A percentile compares a stretch with the other conserved stretches of the same genome.
phyloP scores from a whole-genome alignment of 2,888 invertebrate genomes.

The Exephanes ischioxanthus region DNA sequence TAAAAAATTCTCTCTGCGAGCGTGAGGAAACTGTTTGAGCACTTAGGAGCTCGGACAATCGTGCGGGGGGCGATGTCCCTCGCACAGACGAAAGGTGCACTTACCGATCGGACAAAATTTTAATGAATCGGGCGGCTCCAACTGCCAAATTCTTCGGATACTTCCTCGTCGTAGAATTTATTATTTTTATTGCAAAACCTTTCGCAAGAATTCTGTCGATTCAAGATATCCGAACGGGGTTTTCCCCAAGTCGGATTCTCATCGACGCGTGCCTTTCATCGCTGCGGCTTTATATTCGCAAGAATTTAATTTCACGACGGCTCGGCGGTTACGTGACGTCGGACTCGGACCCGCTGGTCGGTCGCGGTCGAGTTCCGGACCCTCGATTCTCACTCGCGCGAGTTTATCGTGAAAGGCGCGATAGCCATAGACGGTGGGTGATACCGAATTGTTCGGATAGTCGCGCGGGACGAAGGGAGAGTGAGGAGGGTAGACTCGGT shows the following conservation, averaged over 20 bases:
- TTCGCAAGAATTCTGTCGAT: conserved; percentile 7
- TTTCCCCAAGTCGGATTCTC: conserved; percentile 10
- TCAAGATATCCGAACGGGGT: neutral
- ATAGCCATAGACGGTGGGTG: neutral
- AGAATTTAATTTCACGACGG: conserved; percentile 76
- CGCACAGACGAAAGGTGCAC: neutral
- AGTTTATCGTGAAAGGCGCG: conserved; percentile 20
- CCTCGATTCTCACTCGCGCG: conserved; percentile 34
- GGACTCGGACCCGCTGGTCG: conserved; percentile 36
- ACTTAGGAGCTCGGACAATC: conserved; percentile 17
- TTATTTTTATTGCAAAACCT: neutral
- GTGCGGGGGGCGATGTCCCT: neutral
- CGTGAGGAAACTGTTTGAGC: conserved; percentile 36
- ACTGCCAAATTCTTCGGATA: neutral
- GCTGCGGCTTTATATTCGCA: conserved; percentile 70
- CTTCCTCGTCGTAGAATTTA: too few relatives aligned
- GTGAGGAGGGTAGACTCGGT: conserved; percentile 9
- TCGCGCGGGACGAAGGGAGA: conserved; percentile 26
- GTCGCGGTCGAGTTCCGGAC: conserved; percentile 60
- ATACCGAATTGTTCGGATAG: conserved; percentile 67
- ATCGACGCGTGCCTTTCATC: conserved; percentile 22
- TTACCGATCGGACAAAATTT: neutral
- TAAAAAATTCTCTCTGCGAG: conserved; percentile 37
- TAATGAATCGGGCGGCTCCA: neutral
- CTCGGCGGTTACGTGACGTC: conserved; percentile 48